Conservation (phyloP, 1,140 invertebrate genomes). For the Drosophila serrata region DNA sequence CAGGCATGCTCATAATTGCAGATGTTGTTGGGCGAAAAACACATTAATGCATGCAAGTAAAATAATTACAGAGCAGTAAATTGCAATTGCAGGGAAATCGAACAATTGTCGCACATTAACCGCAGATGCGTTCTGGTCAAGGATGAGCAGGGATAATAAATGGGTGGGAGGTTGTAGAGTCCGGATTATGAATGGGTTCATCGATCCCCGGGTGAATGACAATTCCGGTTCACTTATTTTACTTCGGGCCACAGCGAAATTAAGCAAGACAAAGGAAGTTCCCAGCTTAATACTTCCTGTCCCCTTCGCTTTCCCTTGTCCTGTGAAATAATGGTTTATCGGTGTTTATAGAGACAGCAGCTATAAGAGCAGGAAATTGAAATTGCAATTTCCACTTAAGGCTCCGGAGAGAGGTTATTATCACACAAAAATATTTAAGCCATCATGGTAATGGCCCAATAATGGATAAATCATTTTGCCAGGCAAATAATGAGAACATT, state of each 20-base stretch:
- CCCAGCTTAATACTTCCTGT: conserved; percentile 24
- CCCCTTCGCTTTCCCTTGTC: background rate
- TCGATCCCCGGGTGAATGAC: conserved; percentile 25
- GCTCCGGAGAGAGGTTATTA: conserved; percentile 1
- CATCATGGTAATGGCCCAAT: background rate
- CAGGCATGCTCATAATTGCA: conserved; percentile 51
- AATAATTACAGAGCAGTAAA: conserved; percentile 55
- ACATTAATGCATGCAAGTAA: conserved; percentile 18
- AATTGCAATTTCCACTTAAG: conserved; percentile 36
- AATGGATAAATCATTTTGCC: conserved; percentile 1
- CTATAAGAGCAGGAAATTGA: conserved; percentile 30
- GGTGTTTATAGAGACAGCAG: conserved; percentile 20
- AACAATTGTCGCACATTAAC: conserved; percentile 64
- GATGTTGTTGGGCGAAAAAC: conserved; percentile 8
- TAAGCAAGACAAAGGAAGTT: conserved; percentile 30
- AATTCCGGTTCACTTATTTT: conserved; percentile 46
- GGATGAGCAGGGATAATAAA: conserved; percentile 25
- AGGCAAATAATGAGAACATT: too few species aligned
- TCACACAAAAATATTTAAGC: conserved; percentile 11
- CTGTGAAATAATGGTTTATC: conserved; percentile 3
- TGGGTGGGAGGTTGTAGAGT: background rate
- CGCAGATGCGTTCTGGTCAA: conserved; percentile 53
- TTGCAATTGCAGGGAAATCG: conserved; percentile 45
- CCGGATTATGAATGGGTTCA: conserved; percentile 23
- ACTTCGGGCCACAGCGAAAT: conserved; percentile 26